These are phyloP conservation scores for Clarias platycephalus DNA, from an alignment of 2,797 vertebrate species.

Conservation along the genomic window DNA sequence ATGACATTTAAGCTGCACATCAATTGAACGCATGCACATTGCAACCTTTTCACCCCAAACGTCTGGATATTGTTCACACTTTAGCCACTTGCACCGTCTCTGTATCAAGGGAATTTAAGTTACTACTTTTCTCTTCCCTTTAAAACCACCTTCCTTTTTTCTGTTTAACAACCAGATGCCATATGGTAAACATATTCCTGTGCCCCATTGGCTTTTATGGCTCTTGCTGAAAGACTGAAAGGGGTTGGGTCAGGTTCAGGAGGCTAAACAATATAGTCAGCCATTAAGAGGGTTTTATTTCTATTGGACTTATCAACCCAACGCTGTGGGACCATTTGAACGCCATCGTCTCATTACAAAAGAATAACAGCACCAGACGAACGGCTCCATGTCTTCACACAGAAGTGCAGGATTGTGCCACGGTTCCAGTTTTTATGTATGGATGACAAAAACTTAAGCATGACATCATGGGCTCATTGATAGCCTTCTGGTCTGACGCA, in stretches of 20 bases:
- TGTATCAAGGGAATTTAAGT: constrained; percentile 15
- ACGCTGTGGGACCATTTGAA: constrained; percentile 67
- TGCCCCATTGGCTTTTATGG: constrained; percentile 76
- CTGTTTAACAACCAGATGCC: constrained; percentile 71
- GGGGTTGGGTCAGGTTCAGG: constrained; percentile 62
- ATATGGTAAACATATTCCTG: constrained; percentile 81
- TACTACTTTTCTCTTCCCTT: constrained; percentile 42
- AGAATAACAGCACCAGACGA: constrained; percentile 65
- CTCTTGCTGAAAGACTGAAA: constrained; percentile 70
- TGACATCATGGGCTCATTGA: no score
- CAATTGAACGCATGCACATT: not conserved
- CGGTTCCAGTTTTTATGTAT: not conserved
- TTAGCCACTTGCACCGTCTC: constrained; percentile 8
- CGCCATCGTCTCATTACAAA: constrained; percentile 66
- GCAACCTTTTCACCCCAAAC: not conserved
- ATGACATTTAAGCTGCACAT: constrained; percentile 1
- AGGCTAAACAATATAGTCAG: constrained; percentile 70
- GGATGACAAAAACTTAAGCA: not conserved
- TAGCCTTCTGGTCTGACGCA: no score
- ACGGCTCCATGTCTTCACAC: constrained; percentile 42
- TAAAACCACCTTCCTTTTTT: constrained; percentile 34
- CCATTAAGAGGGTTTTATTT: constrained; percentile 74
- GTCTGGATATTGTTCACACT: constrained; percentile 51
- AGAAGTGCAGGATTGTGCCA: not conserved
- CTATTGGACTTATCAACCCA: constrained; percentile 67